Conservation (phyloP, 1,140 invertebrate genomes). For the Pristionchus pacificus region DNA sequence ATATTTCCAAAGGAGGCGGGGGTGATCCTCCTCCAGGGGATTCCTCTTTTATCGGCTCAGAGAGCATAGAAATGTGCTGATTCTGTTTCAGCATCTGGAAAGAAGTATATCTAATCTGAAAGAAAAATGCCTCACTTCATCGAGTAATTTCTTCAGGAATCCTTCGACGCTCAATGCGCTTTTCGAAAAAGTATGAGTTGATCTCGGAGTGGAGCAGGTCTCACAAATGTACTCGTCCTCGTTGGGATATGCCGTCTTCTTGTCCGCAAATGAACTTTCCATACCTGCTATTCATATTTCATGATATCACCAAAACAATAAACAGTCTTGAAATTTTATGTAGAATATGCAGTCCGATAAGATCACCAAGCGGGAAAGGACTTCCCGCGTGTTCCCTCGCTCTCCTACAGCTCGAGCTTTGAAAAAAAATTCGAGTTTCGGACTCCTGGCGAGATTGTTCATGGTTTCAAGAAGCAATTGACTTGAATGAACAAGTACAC, state of each 20-base stretch:
- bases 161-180: slow-evolving; percentile 55
- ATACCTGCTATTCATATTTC: too few species aligned
- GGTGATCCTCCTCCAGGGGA: slow-evolving; percentile 32
- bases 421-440: too few species aligned
- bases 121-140: slow-evolving; percentile 31
- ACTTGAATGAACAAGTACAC: too few species aligned
- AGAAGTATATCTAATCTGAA: neutral
- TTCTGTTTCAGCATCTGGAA: slow-evolving; percentile 35
- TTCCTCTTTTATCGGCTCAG: slow-evolving; percentile 49
- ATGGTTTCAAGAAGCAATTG: too few species aligned
- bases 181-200: slow-evolving; percentile 43
- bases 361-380: too few species aligned
- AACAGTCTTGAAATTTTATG: too few species aligned
- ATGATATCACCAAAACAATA: too few species aligned
- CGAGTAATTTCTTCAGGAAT: slow-evolving; percentile 49
- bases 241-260: slow-evolving; percentile 33
- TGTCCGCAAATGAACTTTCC: neutral
- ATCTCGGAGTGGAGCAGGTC: slow-evolving; percentile 45
- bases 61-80: slow-evolving; percentile 38
- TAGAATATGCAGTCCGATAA: too few species aligned
- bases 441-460: too few species aligned
- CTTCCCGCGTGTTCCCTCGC: too few species aligned
- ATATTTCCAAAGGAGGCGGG: neutral
- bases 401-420: too few species aligned
- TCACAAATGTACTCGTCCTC: slow-evolving; percentile 57